Conservation (phyloP, 2,113 vertebrate genomes). For the Ameiurus melas region DNA sequence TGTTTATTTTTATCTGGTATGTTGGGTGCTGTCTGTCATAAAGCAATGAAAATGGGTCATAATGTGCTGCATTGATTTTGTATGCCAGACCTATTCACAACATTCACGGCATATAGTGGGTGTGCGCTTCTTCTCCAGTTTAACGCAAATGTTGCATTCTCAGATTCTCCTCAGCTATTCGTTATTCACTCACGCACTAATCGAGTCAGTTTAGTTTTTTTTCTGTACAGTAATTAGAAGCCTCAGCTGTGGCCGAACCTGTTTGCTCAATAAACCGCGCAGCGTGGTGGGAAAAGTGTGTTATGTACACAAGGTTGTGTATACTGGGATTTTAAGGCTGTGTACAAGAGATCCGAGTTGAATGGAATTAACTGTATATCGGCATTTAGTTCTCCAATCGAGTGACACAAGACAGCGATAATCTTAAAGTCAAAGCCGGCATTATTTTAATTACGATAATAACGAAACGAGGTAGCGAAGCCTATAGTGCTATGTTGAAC, state of each 20-base stretch:
- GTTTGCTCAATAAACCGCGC: slow-evolving; percentile 5
- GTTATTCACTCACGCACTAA: not conserved
- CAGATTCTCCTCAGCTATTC: not conserved
- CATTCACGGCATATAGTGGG: not conserved
- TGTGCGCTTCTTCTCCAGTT: not conserved
- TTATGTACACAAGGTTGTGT: not conserved
- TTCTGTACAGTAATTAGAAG: not conserved
- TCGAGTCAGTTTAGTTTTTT: not conserved
- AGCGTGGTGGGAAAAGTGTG: not conserved
- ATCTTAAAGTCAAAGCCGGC: not conserved
- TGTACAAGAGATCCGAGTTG: not conserved
- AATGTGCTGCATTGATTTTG: not conserved
- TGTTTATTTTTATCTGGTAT: not conserved
- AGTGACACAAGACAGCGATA: not conserved
- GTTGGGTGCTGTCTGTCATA: not conserved
- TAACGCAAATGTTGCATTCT: not conserved
- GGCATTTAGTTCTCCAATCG: not conserved
- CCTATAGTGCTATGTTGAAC: not conserved
- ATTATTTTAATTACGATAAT: not conserved
- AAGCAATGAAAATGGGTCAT: not conserved
- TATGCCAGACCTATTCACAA: not conserved
- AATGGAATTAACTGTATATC: not conserved
- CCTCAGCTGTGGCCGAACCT: not conserved
- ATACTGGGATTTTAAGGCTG: not conserved
- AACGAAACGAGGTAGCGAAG: not conserved